A percentile compares a stretch with the other conserved stretches of the same genome.
Conservation (phyloP, 2,113 vertebrate species). For the Montifringilla adamsi region DNA sequence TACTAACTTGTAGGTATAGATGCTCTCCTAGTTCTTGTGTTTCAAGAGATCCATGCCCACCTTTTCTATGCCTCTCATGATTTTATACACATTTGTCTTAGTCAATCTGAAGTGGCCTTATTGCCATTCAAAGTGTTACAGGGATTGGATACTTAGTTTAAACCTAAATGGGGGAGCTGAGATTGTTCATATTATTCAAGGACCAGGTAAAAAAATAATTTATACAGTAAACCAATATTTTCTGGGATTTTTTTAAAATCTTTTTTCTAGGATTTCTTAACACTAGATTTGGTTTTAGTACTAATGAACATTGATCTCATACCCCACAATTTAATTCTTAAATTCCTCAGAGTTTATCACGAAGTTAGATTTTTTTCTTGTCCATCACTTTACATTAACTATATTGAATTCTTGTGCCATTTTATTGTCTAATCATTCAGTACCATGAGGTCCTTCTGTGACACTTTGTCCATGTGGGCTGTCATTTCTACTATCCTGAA, state of each 20-base stretch:
- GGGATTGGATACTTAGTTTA: neutral
- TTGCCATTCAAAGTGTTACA: neutral
- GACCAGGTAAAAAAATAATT: neutral
- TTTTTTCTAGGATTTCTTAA: neutral
- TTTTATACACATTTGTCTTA: neutral
- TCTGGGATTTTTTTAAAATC: neutral
- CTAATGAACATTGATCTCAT: neutral
- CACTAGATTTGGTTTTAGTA: neutral
- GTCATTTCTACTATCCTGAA: conserved; percentile 29
- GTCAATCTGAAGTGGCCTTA: neutral
- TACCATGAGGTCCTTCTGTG: neutral
- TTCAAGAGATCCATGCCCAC: neutral
- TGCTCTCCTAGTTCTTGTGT: neutral
- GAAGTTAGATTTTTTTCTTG: neutral
- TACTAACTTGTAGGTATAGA: neutral
- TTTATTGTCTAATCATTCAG: conserved; percentile 13
- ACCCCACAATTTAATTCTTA: neutral
- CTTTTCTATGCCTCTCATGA: neutral
- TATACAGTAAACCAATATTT: neutral
- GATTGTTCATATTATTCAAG: neutral
- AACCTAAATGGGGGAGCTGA: neutral
- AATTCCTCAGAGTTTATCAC: neutral
- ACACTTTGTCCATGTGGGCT: neutral
- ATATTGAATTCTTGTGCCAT: neutral
- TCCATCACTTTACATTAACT: neutral